Evolutionary conservation across 2,888 invertebrate genomes (phyloP), one percentile per base, ranked within the genome.

Genomic region (Chouioia cunea): DNA sequence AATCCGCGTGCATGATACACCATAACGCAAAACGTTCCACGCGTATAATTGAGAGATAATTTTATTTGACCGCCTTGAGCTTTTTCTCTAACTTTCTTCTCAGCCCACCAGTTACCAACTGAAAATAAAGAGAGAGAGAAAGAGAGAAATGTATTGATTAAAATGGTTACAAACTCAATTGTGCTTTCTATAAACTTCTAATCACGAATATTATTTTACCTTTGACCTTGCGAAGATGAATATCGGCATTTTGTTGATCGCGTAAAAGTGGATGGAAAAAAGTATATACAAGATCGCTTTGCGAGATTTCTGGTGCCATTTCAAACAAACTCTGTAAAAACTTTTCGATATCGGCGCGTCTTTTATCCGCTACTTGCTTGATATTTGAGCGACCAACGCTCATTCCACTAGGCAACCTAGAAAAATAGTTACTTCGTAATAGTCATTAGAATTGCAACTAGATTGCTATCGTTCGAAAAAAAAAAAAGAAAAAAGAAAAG

Each of bases 201-300:
- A 46, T 44, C 46, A 46, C 27, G 22, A 22, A 46, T 44, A 18
- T 20, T 47, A 15, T 22, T 48, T 23, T 83, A 94, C 94, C 94
- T 90, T 90, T 92, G 47, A 91, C 90, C 88, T 93, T 94, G 74
- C 90, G 89, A 77, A 92, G 88, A 85, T 92, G 92, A 73, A 95
- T 92, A 78, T 93, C 93, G 14, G 93, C 92, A 80, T 95, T 95
- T 84, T 97, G 95, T 86, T 97, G 97, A 87, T 99, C 99, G 75
- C 98, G 88, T 74, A 97, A 87, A 74, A 99, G 87, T 2, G 98
- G 97, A 87, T 99, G 99, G 88, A 99, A 99, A 88, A 99, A 99
- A 0, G 99, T 99, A 85, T 99, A 99, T 0, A 99, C 97, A 65
- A 99, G 89, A 86, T 97, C 97, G 8, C 93, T 95, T 87, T 99